Base-by-base conservation (phyloP, 2,113 vertebrate species). In the Isichthys henryi region DNA sequence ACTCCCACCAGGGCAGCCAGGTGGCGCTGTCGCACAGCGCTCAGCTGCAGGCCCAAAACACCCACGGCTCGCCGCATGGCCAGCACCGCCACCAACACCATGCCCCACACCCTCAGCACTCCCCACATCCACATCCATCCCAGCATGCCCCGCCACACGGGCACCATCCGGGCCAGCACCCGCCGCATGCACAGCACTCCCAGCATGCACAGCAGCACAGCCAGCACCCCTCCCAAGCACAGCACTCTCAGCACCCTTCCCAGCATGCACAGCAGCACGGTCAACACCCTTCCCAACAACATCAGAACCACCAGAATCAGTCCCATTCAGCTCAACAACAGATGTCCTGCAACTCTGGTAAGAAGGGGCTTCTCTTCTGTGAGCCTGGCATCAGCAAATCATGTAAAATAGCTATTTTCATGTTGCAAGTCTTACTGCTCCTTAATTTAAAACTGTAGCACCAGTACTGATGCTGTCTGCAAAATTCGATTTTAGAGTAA, bases 261-360 rank as follows among this genome's bases (percentile, higher is more conserved):
- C 95, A 96, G 88, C 96, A 95, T 70, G 91, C 92, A 86, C 94
- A 94, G 90, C 91, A 93, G 84, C 94, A 88, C 1, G 21, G 77
- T 5, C 93, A 94, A 89, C 94, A 93, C 91, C 93, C 62, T n/a
- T 50, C 84, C 10, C 84, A 85, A 19, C 88, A 88, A 19, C 88
- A 82, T 27, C 50, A 95, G 58, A 93, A 95, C 86, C 91, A 93
- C 82, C 94, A 94, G 90, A 88, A 89, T 87, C 85, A 86, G 83
- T 86, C 83, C 48, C 83, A 86, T 48, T 88, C 88, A 58, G 93
- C 96, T 80, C 96, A 96, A 91, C 94, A 93, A 13, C 93, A 93
- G 89, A 91, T 95, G 88, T 92, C 95, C 93, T 97, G 96, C 94
- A 93, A 94, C 89, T 95, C 96, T 92, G 96, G 96, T 97, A 94